These are phyloP conservation scores for Hipposideros larvatus DNA, from an alignment of 2,797 vertebrate genomes.

Conservation along the genomic window DNA sequence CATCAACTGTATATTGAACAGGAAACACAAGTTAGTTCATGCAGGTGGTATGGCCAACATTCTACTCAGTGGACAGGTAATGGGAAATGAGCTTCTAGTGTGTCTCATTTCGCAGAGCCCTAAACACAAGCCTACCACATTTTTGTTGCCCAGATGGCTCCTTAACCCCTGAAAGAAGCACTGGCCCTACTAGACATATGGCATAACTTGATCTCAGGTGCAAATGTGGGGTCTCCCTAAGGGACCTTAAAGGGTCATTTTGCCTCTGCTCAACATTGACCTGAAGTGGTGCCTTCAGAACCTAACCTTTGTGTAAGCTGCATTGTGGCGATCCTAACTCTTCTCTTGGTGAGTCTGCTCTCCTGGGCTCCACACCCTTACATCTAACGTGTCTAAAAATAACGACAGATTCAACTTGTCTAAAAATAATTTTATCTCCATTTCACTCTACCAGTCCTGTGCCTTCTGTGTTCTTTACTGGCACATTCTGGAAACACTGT, in stretches of 20 bases:
- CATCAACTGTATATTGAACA: not conserved
- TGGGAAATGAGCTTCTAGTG: not conserved
- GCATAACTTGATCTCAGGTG: not conserved
- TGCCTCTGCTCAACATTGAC: not conserved
- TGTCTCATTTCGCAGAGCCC: not conserved
- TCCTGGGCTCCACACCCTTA: not conserved
- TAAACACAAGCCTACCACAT: not conserved
- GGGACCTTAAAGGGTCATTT: not conserved
- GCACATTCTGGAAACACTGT: not conserved
- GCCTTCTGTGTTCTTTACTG: conserved; percentile 1
- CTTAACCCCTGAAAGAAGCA: not conserved
- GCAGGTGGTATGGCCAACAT: not conserved
- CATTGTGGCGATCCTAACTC: not conserved
- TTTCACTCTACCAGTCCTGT: not conserved
- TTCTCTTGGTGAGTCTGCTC: not conserved
- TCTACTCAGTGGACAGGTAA: not conserved
- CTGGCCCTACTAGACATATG: not conserved
- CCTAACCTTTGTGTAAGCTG: not conserved
- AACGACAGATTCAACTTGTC: not conserved
- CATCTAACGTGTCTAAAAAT: too few relatives aligned
- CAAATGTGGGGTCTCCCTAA: not conserved
- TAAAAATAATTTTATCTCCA: conserved; percentile 34
- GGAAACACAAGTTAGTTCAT: not conserved
- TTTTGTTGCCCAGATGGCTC: not conserved
- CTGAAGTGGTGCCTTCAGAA: not conserved